Conservation (phyloP, 2,113 vertebrate genomes). For the Sitta europaea region DNA sequence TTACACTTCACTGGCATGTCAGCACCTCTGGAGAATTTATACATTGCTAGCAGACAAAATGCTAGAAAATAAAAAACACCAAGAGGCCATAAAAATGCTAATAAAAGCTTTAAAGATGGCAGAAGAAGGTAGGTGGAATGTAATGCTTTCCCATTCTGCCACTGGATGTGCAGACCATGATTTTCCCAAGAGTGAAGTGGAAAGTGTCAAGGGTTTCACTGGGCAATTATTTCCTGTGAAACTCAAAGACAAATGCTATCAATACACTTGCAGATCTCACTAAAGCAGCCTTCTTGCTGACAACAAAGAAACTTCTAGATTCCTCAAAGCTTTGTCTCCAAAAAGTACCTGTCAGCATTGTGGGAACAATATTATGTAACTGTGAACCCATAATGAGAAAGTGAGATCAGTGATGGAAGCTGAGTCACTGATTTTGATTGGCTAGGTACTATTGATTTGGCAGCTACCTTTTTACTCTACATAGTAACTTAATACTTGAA, state of each 20-base stretch:
- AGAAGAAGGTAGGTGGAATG: slow-evolving; percentile 77
- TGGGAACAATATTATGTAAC: slow-evolving; percentile 5
- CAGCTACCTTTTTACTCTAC: neutral
- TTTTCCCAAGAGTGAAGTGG: slow-evolving; percentile 56
- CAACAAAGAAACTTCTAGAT: slow-evolving; percentile 52
- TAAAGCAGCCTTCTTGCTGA: slow-evolving; percentile 59
- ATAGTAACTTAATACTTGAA: neutral
- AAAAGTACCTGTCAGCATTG: neutral
- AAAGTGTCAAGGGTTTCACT: slow-evolving; percentile 36
- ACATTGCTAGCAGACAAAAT: slow-evolving; percentile 77
- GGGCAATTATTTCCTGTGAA: slow-evolving; percentile 69
- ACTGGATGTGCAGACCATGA: slow-evolving; percentile 19
- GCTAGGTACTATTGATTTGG: neutral
- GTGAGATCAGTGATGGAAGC: neutral
- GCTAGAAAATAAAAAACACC: slow-evolving; percentile 73
- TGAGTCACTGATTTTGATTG: neutral
- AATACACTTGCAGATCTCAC: slow-evolving; percentile 56
- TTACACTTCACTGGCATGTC: slow-evolving; percentile 73
- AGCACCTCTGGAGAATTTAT: slow-evolving; percentile 81
- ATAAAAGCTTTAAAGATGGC: slow-evolving; percentile 79
- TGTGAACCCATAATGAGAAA: slow-evolving; percentile 1
- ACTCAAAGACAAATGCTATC: slow-evolving; percentile 71
- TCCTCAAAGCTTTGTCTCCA: slow-evolving; percentile 54
- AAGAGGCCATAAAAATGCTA: slow-evolving; percentile 73
- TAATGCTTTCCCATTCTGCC: slow-evolving; percentile 14